These are phyloP conservation scores for Blastomussa wellsi DNA, from an alignment of 92 coral and sea anemone genomes.

Conservation along the genomic window DNA sequence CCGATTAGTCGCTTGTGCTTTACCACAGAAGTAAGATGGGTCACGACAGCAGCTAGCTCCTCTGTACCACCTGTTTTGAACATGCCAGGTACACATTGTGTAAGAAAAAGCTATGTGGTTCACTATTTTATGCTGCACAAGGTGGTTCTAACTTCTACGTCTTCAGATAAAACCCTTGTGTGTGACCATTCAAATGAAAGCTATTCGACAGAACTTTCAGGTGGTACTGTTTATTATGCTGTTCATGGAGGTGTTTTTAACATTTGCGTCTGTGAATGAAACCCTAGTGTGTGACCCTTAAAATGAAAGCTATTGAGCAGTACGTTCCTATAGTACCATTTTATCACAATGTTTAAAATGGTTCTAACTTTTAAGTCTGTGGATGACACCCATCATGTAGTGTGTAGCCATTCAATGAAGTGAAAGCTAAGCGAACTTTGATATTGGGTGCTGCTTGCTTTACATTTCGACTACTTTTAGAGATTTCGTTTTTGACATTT, in stretches of 20 bases:
- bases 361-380: neutral
- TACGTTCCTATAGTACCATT: neutral
- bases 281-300: neutral
- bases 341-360: neutral
- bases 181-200: too few relatives aligned
- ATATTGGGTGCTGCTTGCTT: too few relatives aligned
- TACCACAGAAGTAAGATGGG: slow-evolving; percentile 58
- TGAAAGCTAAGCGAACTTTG: neutral
- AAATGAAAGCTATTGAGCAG: neutral
- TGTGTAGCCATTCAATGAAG: too few relatives aligned
- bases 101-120: neutral
- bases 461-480: too few relatives aligned
- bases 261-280: neutral
- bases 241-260: too few relatives aligned
- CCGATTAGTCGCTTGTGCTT: slow-evolving; percentile 77
- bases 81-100: neutral
- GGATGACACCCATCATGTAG: neutral
- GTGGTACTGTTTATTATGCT: too few relatives aligned
- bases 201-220: too few relatives aligned
- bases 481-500: too few relatives aligned
- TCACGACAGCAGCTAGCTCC: slow-evolving; percentile 79
- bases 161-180: too few relatives aligned
- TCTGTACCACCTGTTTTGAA: slow-evolving; percentile 77
- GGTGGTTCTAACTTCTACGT: too few relatives aligned
- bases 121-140: too few relatives aligned